Conservation (phyloP, 1,140 invertebrate genomes). For the Anadara kagoshimensis region DNA sequence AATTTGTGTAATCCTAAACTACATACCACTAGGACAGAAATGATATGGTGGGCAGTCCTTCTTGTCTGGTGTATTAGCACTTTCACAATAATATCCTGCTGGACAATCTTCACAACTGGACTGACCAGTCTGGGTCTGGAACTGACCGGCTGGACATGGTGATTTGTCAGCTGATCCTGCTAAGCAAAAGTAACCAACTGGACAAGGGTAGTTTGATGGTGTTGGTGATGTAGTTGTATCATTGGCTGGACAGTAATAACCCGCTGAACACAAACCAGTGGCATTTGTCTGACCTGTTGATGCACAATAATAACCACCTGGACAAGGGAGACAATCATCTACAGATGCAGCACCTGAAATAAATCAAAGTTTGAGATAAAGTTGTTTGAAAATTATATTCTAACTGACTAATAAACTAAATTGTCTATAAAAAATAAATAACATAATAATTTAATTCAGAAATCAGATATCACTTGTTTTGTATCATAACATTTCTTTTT, state of each 20-base stretch:
- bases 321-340: conserved; percentile 64
- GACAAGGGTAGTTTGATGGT: conserved; percentile 56
- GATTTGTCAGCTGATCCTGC: conserved; percentile 49
- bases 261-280: conserved; percentile 59
- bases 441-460: too few relatives aligned
- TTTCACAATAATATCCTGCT: conserved; percentile 65
- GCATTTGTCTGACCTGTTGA: conserved; percentile 56
- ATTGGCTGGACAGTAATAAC: conserved; percentile 70
- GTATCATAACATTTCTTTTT: too few relatives aligned
- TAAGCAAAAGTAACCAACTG: conserved; percentile 59
- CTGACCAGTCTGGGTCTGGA: conserved; percentile 55
- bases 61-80: conserved; percentile 49
- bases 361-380: background rate
- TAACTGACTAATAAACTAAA: background rate
- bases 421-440: background rate
- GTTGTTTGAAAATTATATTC: background rate
- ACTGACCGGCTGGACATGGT: conserved; percentile 58
- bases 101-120: conserved; percentile 64
- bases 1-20: background rate
- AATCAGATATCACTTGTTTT: too few relatives aligned
- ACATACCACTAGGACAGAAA: conserved; percentile 65
- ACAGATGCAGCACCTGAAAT: conserved; percentile 55
- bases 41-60: conserved; percentile 60
- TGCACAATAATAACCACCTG: conserved; percentile 67
- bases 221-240: conserved; percentile 57